phyloP scores from a whole-genome alignment of 1,140 invertebrate genomes.

The Chironomus striatipennis region DNA sequence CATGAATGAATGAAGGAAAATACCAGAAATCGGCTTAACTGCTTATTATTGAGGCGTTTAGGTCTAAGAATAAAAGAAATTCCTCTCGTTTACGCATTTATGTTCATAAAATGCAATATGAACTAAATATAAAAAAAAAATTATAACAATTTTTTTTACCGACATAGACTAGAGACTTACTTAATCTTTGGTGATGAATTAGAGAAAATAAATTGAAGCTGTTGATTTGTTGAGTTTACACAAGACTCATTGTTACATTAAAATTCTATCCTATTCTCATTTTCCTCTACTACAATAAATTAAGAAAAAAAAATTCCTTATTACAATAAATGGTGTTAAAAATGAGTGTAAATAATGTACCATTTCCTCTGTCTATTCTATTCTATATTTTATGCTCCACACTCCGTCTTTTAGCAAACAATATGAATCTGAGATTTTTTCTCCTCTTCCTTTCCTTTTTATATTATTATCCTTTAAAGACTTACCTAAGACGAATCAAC shows the following conservation, averaged over 20 bases:
- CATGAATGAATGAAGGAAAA: neutral
- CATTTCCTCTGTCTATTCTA: conserved; percentile 20
- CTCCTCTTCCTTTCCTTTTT: neutral
- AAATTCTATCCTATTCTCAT: neutral
- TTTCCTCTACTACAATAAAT: neutral
- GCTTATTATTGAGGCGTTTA: conserved; percentile 16
- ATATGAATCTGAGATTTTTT: neutral
- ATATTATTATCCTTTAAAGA: neutral
- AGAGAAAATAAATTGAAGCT: neutral
- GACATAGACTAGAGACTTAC: no score
- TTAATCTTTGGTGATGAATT: neutral
- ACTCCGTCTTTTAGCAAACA: conserved; percentile 7
- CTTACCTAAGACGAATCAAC: no score
- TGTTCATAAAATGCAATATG: neutral
- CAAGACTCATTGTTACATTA: neutral
- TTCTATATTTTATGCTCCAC: conserved; percentile 10
- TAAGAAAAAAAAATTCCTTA: no score
- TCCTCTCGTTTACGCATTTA: neutral
- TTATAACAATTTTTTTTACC: neutral
- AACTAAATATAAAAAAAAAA: neutral
- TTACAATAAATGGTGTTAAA: conserved; percentile 19
- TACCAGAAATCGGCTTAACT: conserved; percentile 16
- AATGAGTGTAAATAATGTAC: conserved; percentile 21
- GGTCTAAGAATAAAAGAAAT: neutral
- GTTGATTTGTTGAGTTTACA: conserved; percentile 2